Conservation (phyloP, 2,888 invertebrate species). For the Resseliella maxima region DNA sequence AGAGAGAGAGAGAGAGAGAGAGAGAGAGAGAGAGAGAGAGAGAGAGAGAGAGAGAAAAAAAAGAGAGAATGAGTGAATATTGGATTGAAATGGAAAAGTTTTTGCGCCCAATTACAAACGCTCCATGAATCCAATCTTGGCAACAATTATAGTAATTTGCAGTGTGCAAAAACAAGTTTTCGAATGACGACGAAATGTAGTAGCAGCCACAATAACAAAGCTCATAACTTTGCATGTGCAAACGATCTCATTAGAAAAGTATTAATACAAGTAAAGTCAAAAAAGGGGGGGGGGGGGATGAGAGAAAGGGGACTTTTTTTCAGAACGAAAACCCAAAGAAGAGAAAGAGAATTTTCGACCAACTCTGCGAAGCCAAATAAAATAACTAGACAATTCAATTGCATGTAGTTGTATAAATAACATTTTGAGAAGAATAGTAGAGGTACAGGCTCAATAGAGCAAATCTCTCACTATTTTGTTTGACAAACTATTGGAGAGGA, state of each 20-base stretch:
- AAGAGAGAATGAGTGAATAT: background rate
- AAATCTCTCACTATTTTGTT: no score
- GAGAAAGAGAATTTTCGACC: no score
- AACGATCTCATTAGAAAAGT: slow-evolving; percentile 51
- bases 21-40: background rate
- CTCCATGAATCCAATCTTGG: slow-evolving; percentile 42
- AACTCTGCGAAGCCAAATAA: background rate
- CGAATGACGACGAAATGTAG: slow-evolving; percentile 5
- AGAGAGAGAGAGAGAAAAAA: background rate
- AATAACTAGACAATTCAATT: no score
- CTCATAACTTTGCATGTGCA: slow-evolving; percentile 28
- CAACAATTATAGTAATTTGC: slow-evolving; percentile 53
- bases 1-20: no score
- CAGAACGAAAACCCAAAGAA: no score
- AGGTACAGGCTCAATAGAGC: no score
- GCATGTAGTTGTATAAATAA: no score
- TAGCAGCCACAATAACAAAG: slow-evolving; percentile 47
- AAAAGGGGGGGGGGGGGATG: background rate
- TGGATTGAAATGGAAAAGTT: slow-evolving; percentile 32
- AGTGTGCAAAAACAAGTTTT: slow-evolving; percentile 33
- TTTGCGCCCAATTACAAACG: slow-evolving; percentile 42
- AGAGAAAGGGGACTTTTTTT: no score
- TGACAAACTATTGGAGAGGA: no score
- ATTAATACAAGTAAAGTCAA: slow-evolving; percentile 35
- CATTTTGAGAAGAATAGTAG: no score